phyloP scores from a whole-genome alignment of 2,888 invertebrate genomes.

The Ophion slaviceki region DNA sequence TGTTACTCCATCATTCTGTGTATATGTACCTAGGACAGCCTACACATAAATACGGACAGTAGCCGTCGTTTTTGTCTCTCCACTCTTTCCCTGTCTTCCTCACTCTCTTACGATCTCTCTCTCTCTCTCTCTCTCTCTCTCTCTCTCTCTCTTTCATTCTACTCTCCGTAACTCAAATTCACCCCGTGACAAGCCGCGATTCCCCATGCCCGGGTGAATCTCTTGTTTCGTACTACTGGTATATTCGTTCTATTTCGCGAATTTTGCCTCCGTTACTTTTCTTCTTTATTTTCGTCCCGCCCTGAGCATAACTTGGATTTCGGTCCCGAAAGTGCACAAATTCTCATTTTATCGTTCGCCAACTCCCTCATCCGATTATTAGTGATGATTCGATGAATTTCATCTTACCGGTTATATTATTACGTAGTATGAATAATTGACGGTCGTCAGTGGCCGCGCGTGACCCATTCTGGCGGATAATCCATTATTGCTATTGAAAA shows the following conservation, averaged over 20 bases:
- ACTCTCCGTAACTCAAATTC: background rate
- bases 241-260: constrained; percentile 17
- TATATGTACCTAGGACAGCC: background rate
- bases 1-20: constrained; percentile 35
- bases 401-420: too few species aligned
- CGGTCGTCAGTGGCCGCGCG: too few species aligned
- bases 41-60: constrained; percentile 15
- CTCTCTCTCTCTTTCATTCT: background rate
- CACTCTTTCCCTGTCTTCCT: background rate
- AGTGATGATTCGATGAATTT: background rate
- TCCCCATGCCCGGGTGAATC: constrained; percentile 17
- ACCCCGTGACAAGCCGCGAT: background rate
- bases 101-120: too few species aligned
- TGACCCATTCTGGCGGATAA: too few species aligned
- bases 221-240: constrained; percentile 1
- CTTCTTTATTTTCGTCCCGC: background rate
- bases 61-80: background rate
- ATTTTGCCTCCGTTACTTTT: background rate
- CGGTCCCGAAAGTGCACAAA: background rate
- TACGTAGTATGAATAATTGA: too few species aligned
- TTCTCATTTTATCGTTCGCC: background rate
- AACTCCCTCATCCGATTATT: background rate
- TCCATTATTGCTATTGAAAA: too few species aligned
- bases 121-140: background rate
- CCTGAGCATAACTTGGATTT: background rate